Base-by-base conservation (phyloP, 2,797 vertebrate genomes). In the Florisuga fusca region DNA sequence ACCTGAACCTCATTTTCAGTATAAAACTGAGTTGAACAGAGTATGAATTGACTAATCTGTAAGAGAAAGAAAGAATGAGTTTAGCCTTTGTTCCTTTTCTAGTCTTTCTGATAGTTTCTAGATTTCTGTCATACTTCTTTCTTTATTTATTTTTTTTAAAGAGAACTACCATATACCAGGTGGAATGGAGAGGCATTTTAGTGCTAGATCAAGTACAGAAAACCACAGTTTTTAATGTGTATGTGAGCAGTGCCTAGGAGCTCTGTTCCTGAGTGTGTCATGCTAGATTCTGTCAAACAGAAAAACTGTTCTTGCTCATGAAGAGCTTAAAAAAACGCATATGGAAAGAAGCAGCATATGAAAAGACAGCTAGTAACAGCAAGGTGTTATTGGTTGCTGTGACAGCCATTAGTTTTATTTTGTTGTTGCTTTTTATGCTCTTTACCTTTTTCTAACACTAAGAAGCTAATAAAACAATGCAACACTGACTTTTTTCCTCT, bases 191-290 rank as follows among this genome's bases (percentile, higher is more conserved):
- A 64, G 34, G 22, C 36, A 64, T 74, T 93, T 89, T 67, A 87
- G 29, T 67, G 50, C 31, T 80, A 77, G 50, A 38, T 91, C 14
- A 87, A 77, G 69, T 91, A 91, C 54, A 86, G 86, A 87, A 91
- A 78, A 84, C 75, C 79, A 62, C 51, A 48, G 2, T 91, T 83
- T 64, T 86, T 89, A 64, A 41, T 22, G 43, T 91, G 31, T 78
- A 43, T 2, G 1, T 63, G 59, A 63, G 22, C 84, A 68, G 34
- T 58, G 51, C 34, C 46, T 87, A 6, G 17, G 86, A 94, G 27
- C 22, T 74, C n/a, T 74, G 9, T 31, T 94, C 57, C 77, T 85
- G 54, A 68, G 33, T 80, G 3, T 33, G 20, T 78, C 75, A 18
- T 94, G 66, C 66, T 94, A 66, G 83, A 64, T 85, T 63, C 76